phyloP scores from a whole-genome alignment of 2,888 invertebrate species.

The Tiphia femorata region DNA sequence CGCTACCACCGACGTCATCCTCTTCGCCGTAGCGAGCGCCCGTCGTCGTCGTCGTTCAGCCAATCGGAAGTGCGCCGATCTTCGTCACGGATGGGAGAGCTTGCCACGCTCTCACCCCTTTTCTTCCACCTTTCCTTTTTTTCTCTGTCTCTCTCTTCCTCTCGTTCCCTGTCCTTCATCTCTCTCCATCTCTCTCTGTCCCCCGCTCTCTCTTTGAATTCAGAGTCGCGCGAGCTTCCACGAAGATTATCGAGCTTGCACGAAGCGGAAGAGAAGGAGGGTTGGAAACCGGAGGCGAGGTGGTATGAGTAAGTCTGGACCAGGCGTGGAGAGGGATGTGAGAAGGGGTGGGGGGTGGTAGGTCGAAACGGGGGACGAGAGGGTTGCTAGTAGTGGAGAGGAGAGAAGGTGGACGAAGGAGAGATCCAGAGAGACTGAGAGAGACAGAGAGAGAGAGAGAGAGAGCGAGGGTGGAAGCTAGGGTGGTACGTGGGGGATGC shows the following conservation, averaged over 20 bases:
- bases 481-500: conserved; percentile 17
- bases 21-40: too few relatives aligned
- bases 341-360: not conserved
- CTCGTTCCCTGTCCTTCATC: not conserved
- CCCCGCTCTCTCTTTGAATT: conserved; percentile 15
- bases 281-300: not conserved
- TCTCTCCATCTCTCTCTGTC: conserved; percentile 15
- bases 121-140: conserved; percentile 8
- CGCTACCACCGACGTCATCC: too few relatives aligned
- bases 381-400: not conserved
- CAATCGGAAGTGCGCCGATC: conserved; percentile 14
- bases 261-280: conserved; percentile 38
- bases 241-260: conserved; percentile 55
- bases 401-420: conserved; percentile 16
- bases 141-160: not conserved
- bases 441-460: conserved; percentile 12
- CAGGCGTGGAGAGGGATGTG: conserved; percentile 17
- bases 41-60: conserved; percentile 8
- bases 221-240: conserved; percentile 29
- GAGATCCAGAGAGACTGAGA: conserved; percentile 9
- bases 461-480: conserved; percentile 12
- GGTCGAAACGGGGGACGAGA: conserved; percentile 2
- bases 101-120: not conserved
- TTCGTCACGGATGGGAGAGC: conserved; percentile 13
- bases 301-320: conserved; percentile 15